Evolutionary conservation across 2,113 vertebrate species (phyloP).

Genomic region (Toxotes chatareus): DNA sequence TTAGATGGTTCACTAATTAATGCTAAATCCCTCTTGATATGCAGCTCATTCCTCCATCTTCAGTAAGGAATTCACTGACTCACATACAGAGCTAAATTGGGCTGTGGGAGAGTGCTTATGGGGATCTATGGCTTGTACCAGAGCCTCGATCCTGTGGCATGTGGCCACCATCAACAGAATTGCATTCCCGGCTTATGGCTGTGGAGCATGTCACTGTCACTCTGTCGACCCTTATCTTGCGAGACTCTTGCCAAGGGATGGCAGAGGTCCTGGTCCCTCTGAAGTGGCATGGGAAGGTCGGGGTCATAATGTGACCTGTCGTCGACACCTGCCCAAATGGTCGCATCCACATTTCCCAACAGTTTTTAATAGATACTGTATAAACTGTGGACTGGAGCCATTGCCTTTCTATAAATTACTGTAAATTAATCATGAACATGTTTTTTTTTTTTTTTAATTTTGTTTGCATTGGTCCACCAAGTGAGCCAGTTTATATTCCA

Average conservation of each 20-base stretch:
- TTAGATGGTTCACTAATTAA: constrained; percentile 48
- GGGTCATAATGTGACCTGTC: constrained; percentile 56
- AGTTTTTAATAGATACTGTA: neutral
- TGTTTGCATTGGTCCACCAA: neutral
- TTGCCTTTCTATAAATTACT: neutral
- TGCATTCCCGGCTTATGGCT: constrained; percentile 23
- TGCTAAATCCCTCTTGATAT: constrained; percentile 55
- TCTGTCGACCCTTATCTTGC: constrained; percentile 49
- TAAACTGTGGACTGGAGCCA: constrained; percentile 1
- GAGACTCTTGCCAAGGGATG: neutral
- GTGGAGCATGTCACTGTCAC: constrained; percentile 66
- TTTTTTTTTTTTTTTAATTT: neutral
- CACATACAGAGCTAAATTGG: constrained; percentile 20
- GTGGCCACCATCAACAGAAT: constrained; percentile 33
- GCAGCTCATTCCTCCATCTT: constrained; percentile 52
- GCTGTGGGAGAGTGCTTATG: constrained; percentile 37
- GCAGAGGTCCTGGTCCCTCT: constrained; percentile 17
- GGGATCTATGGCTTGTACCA: constrained; percentile 1
- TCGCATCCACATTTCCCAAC: constrained; percentile 19
- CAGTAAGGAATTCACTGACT: constrained; percentile 37
- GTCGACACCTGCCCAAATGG: constrained; percentile 46
- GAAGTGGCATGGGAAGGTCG: constrained; percentile 60
- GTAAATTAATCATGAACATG: neutral
- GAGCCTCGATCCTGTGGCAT: constrained; percentile 40
- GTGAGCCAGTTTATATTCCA: neutral